Conservation (phyloP, 2,113 vertebrate genomes). For the Oryzias woworae region DNA sequence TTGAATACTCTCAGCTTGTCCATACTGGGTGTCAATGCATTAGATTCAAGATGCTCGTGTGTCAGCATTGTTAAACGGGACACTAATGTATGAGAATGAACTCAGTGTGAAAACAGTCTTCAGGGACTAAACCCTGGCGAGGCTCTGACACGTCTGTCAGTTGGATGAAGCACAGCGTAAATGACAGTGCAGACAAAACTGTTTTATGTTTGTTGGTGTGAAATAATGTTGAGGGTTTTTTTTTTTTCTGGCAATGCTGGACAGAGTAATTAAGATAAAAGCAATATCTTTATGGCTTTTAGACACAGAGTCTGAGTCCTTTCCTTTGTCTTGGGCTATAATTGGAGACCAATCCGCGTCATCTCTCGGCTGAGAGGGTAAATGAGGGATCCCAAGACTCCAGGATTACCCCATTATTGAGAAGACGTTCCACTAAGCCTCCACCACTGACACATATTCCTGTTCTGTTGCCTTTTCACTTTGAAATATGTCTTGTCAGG, state of each 20-base stretch:
- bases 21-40: no score
- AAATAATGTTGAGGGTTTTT: conserved; percentile 8
- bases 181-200: neutral
- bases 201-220: conserved; percentile 12
- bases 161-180: neutral
- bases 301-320: conserved; percentile 66
- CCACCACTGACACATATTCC: conserved; percentile 79
- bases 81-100: no score
- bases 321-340: conserved; percentile 68
- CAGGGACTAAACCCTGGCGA: no score
- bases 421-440: conserved; percentile 79
- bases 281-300: conserved; percentile 65
- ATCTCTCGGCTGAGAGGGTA: conserved; percentile 72
- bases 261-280: conserved; percentile 60
- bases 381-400: conserved; percentile 81
- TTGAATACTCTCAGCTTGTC: no score
- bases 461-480: conserved; percentile 80
- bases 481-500: conserved; percentile 82
- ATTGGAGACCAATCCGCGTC: conserved; percentile 73
- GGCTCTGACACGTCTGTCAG: no score
- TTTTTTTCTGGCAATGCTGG: conserved; percentile 15
- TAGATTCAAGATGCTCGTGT: no score
- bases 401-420: conserved; percentile 81
- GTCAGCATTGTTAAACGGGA: no score
- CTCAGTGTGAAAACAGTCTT: no score